These are phyloP conservation scores for Chascanopsetta lugubris DNA, from an alignment of 2,113 vertebrate genomes.

Conservation along the genomic window DNA sequence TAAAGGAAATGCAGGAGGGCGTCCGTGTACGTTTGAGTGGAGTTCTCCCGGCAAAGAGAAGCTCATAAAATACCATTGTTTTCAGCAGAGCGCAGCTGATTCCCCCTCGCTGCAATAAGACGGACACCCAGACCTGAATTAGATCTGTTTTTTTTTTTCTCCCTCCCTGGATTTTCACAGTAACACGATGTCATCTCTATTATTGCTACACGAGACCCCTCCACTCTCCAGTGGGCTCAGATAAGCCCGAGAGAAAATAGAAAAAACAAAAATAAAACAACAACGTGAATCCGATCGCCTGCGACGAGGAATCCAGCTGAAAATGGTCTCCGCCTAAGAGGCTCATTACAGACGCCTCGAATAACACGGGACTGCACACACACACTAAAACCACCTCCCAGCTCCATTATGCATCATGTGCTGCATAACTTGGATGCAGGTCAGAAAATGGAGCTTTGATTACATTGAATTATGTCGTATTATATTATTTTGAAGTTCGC, in stretches of 20 bases:
- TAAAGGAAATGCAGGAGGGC: too few species aligned
- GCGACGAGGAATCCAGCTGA: slow-evolving; percentile 36
- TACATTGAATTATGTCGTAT: slow-evolving; percentile 18
- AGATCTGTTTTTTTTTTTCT: too few species aligned
- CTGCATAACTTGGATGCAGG: too few species aligned
- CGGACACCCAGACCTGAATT: neutral
- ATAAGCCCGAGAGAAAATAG: slow-evolving; percentile 16
- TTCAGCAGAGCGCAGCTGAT: neutral
- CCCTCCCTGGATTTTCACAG: neutral
- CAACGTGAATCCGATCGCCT: slow-evolving; percentile 57
- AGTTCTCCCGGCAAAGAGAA: neutral
- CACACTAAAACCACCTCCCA: slow-evolving; percentile 20
- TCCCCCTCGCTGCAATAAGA: neutral
- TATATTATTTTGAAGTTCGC: slow-evolving; percentile 12
- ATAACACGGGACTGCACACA: neutral
- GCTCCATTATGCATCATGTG: too few species aligned
- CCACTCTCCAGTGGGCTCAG: neutral
- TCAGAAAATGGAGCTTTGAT: slow-evolving; percentile 6
- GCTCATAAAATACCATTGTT: neutral
- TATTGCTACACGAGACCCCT: neutral
- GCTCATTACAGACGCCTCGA: slow-evolving; percentile 44
- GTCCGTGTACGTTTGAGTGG: neutral
- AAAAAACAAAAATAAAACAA: too few species aligned
- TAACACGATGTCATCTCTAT: slow-evolving; percentile 24
- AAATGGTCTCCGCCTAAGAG: slow-evolving; percentile 56